phyloP scores from a whole-genome alignment of 1,140 invertebrate species.

The Scaptodrosophila lebanonensis region DNA sequence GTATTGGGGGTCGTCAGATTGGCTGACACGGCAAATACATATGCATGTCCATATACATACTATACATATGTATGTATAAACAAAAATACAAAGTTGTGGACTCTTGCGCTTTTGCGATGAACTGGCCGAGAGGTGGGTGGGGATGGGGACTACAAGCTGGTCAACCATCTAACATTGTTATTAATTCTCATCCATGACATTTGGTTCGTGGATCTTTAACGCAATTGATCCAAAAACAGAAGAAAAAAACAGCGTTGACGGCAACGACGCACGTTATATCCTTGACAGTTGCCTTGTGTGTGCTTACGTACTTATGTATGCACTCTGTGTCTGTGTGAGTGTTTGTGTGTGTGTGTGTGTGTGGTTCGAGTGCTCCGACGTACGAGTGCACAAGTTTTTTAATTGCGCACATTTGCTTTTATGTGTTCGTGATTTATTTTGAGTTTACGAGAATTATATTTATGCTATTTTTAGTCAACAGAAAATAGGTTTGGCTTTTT shows the following conservation, averaged over 20 bases:
- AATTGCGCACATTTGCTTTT: conserved; percentile 13
- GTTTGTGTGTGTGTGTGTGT: conserved; percentile 5
- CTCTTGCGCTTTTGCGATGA: background rate
- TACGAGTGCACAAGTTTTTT: conserved; percentile 8
- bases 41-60: background rate
- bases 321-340: conserved; percentile 6
- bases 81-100: background rate
- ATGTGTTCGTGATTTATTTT: background rate
- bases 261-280: conserved; percentile 41
- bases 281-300: conserved; percentile 46
- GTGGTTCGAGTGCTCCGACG: conserved; percentile 1
- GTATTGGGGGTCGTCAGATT: conserved; percentile 42
- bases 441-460: too few relatives aligned
- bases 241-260: conserved; percentile 1
- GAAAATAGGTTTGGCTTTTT: too few relatives aligned
- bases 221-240: too few relatives aligned
- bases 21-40: conserved; percentile 27
- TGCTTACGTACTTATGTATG: conserved; percentile 29
- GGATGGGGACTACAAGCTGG: too few relatives aligned
- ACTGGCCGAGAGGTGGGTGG: too few relatives aligned
- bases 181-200: conserved; percentile 14
- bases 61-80: background rate
- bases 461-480: too few relatives aligned
- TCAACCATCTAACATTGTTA: too few relatives aligned
- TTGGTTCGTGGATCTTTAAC: background rate